Evolutionary conservation across 2,888 invertebrate genomes (phyloP).

Genomic region (Melieria omissa): DNA sequence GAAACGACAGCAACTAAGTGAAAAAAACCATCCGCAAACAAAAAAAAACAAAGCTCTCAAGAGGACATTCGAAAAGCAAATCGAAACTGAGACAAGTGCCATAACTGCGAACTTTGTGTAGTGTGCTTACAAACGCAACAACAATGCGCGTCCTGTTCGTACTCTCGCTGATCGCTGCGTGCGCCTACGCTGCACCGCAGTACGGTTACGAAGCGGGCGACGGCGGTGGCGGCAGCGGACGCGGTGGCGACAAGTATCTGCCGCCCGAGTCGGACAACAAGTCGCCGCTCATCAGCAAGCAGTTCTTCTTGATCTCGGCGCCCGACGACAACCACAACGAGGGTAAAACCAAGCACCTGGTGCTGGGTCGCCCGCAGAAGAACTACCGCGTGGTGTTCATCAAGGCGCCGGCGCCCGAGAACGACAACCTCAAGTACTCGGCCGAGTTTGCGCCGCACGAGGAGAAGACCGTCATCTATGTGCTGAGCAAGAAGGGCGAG

Average conservation of each 20-base stretch:
- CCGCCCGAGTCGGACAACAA: conserved; percentile 55
- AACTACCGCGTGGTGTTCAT: conserved; percentile 66
- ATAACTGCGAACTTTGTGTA: no score
- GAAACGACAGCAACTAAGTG: conserved; percentile 23
- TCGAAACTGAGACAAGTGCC: not conserved
- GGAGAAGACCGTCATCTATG: conserved; percentile 67
- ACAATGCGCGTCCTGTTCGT: conserved; percentile 49
- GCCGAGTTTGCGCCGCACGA: conserved; percentile 64
- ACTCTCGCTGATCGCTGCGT: conserved; percentile 47
- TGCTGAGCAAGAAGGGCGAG: conserved; percentile 63
- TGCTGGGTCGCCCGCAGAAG: conserved; percentile 63
- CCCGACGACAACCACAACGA: conserved; percentile 62
- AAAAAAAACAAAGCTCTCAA: conserved; percentile 4
- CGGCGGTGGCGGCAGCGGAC: conserved; percentile 35
- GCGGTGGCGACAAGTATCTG: conserved; percentile 58
- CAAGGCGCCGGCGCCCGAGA: conserved; percentile 60
- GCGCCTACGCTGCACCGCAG: conserved; percentile 57
- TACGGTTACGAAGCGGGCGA: conserved; percentile 56
- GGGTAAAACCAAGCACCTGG: conserved; percentile 58
- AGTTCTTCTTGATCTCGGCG: conserved; percentile 63
- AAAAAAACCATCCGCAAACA: not conserved
- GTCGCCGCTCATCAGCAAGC: conserved; percentile 62
- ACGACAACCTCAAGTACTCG: conserved; percentile 57
- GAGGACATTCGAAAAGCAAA: not conserved
- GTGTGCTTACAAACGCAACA: no score